A percentile compares a stretch with the other conserved stretches of the same genome.
These are phyloP conservation scores for Ailuropoda melanoleuca DNA, from an alignment of 2,113 vertebrate genomes.

Conservation along the genomic window DNA sequence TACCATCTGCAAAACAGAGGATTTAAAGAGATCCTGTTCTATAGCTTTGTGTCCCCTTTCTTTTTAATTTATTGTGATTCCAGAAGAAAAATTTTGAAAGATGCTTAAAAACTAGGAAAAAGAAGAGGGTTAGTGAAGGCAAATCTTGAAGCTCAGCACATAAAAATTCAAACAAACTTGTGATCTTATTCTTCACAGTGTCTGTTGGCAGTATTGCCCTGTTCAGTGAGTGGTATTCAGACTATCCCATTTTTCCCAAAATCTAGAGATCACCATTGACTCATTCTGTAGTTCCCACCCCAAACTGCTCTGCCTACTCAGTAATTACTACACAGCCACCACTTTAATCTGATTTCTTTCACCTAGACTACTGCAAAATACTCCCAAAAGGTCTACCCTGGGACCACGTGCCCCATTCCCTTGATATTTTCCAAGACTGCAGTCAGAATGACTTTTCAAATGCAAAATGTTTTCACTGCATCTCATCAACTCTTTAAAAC, in stretches of 20 bases:
- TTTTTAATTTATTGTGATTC: not conserved
- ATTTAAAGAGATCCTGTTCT: constrained; percentile 2
- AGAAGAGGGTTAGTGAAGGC: not conserved
- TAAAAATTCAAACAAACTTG: not conserved
- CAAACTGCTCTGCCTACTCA: not conserved
- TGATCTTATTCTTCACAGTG: accelerated
- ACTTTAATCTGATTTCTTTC: not conserved
- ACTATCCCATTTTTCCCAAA: not conserved
- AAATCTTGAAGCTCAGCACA: not conserved
- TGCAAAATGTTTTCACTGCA: not conserved
- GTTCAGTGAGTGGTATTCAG: not conserved
- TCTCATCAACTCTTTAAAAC: not conserved
- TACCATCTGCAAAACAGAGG: constrained; percentile 63
- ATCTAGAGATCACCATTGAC: not conserved
- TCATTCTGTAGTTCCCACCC: not conserved
- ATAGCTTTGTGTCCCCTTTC: constrained; percentile 12
- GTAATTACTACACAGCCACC: not conserved
- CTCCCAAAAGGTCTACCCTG: not conserved
- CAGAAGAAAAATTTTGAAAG: not conserved
- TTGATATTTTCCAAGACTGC: not conserved
- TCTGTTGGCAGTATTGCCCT: accelerated
- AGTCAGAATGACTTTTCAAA: not conserved
- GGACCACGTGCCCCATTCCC: not conserved
- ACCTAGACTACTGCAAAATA: not conserved
- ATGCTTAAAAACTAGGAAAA: not conserved